Evolutionary conservation across 2,888 invertebrate genomes (phyloP), one percentile per base, ranked within the genome.

Genomic region (Phasia obesa): DNA sequence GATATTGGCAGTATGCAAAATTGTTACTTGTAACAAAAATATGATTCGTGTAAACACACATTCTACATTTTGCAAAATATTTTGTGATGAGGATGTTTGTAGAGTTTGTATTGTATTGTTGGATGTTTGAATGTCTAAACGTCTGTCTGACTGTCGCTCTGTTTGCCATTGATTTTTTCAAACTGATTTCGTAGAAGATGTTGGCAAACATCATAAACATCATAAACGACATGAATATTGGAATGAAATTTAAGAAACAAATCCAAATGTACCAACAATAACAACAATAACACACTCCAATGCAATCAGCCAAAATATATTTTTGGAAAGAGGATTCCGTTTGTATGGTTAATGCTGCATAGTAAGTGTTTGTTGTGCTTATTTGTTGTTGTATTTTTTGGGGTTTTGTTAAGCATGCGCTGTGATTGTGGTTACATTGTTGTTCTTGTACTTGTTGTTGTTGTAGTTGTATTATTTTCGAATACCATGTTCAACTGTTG

Each of bases 11-110:
- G 49, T 51, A 70, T 64, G 81, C 62, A 82, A 84, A 81, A 82
- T 76, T 74, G 75, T 67, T 75, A 42, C 79, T 79, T 79, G 83
- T 83, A 74, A 80, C 86, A 85, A 87, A 87, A 87, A 87, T 87
- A 86, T 86, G 86, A 86, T 86, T 86, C 87, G 87, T 87, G 87
- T 87, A 87, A 87, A 87, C 87, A 87, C 86, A 87, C 86, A 86
- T 87, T 86, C 86, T 86, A 87, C 70, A 78, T 79, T 65, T 42
- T 35, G 65, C 70, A 75, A 71, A 75, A 75, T n/a, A 75, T 70
- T 83, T 83, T 79, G 75, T 83, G 83, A 83, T 83, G 79, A 79
- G 79, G 65, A 71, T 75, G 79, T 83, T 79, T 75, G n/a, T 21
- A 44, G n/a, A 53, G 42, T 59, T 51, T 64, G 7, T 57, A 17